Base-by-base conservation (phyloP, 2,888 invertebrate species). In the Cryptus viduatorius region DNA sequence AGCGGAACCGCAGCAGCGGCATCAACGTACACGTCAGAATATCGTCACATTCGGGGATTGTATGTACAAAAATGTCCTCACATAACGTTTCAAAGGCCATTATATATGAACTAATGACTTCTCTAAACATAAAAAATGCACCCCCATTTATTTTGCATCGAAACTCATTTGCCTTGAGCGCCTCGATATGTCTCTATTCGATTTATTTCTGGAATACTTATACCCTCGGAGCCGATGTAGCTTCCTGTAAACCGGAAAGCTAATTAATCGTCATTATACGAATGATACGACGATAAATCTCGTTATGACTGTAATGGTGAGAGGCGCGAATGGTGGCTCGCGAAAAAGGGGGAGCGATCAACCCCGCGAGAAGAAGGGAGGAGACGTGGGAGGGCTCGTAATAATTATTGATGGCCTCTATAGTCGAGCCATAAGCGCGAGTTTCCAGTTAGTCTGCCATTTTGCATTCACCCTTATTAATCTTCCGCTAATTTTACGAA, bases 401-500 rank as follows among this genome's bases (percentile, higher is more conserved):
- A 84, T 82, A 75, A 82, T 81, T 81, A 82, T 81, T 79, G 75
- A 84, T 84, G 67, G 44, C 75, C 59, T 7, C 59, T 7, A 61
- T 67, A 78, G 69, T 75, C 69, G 14, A 61, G 19, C 65, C 65
- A 56, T 71, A 71, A 67, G 29, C 24, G 19, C 50, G 68, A 64
- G 50, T 59, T 19, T 48, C 69, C 69, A 19, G 75, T 78, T 78
- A 73, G 78, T 69, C 69, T 65, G 75, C 78, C 53, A 75, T 82
- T 84, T 79, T 56, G 46, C 59, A 12, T 48, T 48, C 31, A 53
- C 69, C 65, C 65, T 81, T 72, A 73, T 68, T 81, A 69, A 16
- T 73, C 68, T 24, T 16, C 31, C 29, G 65, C 46, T 69, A 64
- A 81, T 81, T 78, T 31, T 37, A 67, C 73, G 29, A 3, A 65